Evolutionary conservation across 2,888 invertebrate genomes (phyloP).

Genomic region (Eupithecia subumbrata): DNA sequence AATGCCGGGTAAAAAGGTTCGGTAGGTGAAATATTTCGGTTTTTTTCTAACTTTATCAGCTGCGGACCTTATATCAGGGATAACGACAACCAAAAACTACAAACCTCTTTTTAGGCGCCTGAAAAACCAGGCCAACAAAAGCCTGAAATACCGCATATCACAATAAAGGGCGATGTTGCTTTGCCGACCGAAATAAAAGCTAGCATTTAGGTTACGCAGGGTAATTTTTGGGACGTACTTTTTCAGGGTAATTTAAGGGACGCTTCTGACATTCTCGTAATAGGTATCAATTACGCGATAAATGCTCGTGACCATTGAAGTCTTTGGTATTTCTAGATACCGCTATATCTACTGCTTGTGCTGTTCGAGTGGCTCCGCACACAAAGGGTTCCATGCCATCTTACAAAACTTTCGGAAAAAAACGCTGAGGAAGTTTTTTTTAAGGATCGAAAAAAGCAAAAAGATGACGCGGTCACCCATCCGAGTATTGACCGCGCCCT

Average conservation of each 20-base stretch:
- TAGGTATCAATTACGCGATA: not conserved
- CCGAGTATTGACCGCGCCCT: too few species aligned
- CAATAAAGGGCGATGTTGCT: not conserved
- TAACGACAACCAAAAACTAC: not conserved
- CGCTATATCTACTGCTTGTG: not conserved
- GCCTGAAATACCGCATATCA: not conserved
- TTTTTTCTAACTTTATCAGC: not conserved
- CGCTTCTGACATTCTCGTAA: not conserved
- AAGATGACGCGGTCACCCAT: too few species aligned
- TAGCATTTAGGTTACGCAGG: not conserved
- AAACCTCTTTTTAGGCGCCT: not conserved
- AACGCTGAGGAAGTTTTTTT: too few species aligned
- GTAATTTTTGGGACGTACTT: not conserved
- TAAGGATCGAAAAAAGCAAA: too few species aligned
- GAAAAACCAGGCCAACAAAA: not conserved
- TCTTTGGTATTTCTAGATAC: not conserved
- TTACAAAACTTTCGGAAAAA: too few species aligned
- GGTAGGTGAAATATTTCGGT: not conserved
- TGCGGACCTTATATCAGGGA: not conserved
- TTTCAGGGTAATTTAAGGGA: not conserved
- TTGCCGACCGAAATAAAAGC: not conserved
- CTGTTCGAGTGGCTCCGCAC: too few species aligned
- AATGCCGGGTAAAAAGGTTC: not conserved
- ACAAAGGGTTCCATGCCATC: too few species aligned
- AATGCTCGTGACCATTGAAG: not conserved